Evolutionary conservation across 2,113 vertebrate genomes (phyloP).

Genomic region (Mus spicilegus): DNA sequence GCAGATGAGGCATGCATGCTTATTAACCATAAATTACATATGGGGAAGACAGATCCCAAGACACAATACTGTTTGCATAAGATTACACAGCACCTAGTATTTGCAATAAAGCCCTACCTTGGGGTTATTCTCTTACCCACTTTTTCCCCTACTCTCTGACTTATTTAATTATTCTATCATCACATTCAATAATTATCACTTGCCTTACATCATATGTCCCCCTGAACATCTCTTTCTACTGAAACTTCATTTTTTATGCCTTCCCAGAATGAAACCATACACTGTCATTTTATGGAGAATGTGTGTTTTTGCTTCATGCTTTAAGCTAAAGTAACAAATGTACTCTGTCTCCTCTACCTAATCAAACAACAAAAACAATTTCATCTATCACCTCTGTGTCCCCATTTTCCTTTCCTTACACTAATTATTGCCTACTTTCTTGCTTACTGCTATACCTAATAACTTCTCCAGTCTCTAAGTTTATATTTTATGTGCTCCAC

Average conservation of each 20-base stretch:
- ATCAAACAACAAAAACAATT: background rate
- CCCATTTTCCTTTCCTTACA: background rate
- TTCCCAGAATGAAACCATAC: background rate
- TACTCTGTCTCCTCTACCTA: background rate
- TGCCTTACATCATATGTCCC: background rate
- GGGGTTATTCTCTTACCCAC: background rate
- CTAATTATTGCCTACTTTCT: background rate
- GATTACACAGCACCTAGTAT: background rate
- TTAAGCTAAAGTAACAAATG: background rate
- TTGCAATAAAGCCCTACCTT: background rate
- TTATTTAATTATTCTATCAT: background rate
- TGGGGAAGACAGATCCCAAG: slow-evolving; percentile 8
- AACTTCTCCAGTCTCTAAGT: fast-evolving
- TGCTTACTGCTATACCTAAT: background rate
- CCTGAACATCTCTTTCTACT: background rate
- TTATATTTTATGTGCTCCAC: background rate
- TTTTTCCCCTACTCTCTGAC: background rate
- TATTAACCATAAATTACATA: background rate
- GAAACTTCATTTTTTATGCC: background rate
- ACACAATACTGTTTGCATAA: background rate
- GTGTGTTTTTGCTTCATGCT: background rate
- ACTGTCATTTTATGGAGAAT: background rate
- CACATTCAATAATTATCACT: background rate
- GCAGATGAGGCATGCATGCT: background rate
- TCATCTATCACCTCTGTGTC: background rate